These are phyloP conservation scores for Folsomia candida DNA, from an alignment of 2,888 invertebrate genomes.

Conservation along the genomic window DNA sequence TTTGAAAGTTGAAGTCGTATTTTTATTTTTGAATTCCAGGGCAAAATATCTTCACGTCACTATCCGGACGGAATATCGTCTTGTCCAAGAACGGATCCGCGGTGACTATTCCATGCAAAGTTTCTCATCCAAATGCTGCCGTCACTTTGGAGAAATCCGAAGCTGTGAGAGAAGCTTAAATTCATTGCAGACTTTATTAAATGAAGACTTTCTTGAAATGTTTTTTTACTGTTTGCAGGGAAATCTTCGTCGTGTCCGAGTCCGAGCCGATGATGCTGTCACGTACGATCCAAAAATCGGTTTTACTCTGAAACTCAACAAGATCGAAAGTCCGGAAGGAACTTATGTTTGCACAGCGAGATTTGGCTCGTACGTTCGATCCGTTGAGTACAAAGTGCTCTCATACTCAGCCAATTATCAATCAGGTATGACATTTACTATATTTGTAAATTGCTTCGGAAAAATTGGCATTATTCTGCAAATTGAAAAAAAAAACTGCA, in stretches of 20 bases:
- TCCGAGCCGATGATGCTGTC: constrained; percentile 20
- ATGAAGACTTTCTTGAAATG: not conserved
- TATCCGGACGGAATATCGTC: constrained; percentile 35
- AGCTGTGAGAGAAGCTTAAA: constrained; percentile 38
- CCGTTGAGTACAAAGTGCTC: constrained; percentile 37
- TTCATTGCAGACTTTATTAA: not conserved
- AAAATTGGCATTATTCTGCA: too few relatives aligned
- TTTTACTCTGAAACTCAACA: constrained; percentile 20
- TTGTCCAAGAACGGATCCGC: constrained; percentile 38
- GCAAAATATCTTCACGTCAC: constrained; percentile 37
- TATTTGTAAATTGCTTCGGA: too few relatives aligned
- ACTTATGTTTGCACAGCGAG: constrained; percentile 41
- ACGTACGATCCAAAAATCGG: constrained; percentile 37
- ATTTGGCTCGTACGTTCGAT: constrained; percentile 31
- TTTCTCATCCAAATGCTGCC: constrained; percentile 39
- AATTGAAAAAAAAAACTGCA: too few relatives aligned
- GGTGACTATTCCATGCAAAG: constrained; percentile 44
- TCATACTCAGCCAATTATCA: not conserved
- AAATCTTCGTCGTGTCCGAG: constrained; percentile 25
- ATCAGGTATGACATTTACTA: too few relatives aligned
- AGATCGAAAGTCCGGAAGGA: constrained; percentile 40
- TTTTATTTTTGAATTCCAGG: too few relatives aligned
- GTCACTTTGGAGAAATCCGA: constrained; percentile 43
- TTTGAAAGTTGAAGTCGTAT: too few relatives aligned
- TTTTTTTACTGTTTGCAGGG: constrained; percentile 28